Evolutionary conservation across 2,113 vertebrate species (phyloP).

Genomic region (Sinocyclocheilus anophthalmus): DNA sequence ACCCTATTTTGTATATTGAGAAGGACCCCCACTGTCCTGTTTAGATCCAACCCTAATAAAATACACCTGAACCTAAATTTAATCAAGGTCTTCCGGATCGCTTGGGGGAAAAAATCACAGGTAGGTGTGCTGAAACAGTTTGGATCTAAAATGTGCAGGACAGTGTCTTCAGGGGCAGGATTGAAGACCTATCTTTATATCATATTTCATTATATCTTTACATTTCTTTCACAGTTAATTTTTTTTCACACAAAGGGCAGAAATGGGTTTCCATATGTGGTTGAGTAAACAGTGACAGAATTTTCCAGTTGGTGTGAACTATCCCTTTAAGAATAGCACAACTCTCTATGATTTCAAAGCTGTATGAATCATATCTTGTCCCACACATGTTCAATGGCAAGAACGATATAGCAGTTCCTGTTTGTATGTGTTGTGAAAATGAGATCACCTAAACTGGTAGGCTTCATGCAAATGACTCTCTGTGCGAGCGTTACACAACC

Average conservation of each 20-base stretch:
- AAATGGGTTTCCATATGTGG: not conserved
- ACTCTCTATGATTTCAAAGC: not conserved
- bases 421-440: not conserved
- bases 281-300: too few species aligned
- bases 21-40: too few species aligned
- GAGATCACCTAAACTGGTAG: not conserved
- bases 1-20: too few species aligned
- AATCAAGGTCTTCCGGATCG: too few species aligned
- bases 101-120: too few species aligned
- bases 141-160: too few species aligned
- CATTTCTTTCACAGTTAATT: too few species aligned
- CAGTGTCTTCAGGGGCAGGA: too few species aligned
- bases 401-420: conserved; percentile 17
- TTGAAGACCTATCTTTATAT: not conserved
- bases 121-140: too few species aligned
- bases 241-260: not conserved
- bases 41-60: too few species aligned
- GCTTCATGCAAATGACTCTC: not conserved
- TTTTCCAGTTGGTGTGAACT: too few species aligned
- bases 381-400: not conserved
- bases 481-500: not conserved
- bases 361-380: not conserved
- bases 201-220: not conserved
- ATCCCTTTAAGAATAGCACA: not conserved
- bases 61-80: too few species aligned